phyloP scores from a whole-genome alignment of 2,888 invertebrate species.

The Euproctis similis region DNA sequence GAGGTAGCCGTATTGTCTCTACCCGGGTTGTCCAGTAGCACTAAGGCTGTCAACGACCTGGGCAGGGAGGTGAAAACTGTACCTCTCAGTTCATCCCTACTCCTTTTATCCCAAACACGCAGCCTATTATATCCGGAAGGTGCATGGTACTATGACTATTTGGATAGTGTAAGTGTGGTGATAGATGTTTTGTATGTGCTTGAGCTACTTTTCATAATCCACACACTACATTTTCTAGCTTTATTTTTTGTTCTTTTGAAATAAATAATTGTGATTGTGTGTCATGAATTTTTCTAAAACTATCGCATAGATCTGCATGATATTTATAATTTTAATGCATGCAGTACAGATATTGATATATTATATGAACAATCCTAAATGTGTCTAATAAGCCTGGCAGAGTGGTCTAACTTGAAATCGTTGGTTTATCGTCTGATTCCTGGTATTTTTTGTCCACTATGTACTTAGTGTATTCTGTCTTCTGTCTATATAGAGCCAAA shows the following conservation, averaged over 20 bases:
- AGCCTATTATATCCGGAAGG: conserved; percentile 51
- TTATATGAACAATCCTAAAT: too few species aligned
- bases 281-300: too few species aligned
- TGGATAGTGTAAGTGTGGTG: conserved; percentile 67
- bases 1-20: conserved; percentile 57
- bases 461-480: too few species aligned
- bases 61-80: conserved; percentile 53
- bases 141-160: conserved; percentile 70
- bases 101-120: conserved; percentile 54
- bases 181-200: conserved; percentile 37
- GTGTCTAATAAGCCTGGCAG: not conserved
- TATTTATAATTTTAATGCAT: too few species aligned
- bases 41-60: conserved; percentile 46
- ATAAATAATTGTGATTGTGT: too few species aligned
- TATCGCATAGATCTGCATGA: too few species aligned
- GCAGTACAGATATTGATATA: too few species aligned
- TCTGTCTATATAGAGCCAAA: too few species aligned
- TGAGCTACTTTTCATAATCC: too few species aligned
- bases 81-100: conserved; percentile 53
- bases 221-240: too few species aligned
- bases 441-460: too few species aligned
- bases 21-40: conserved; percentile 49
- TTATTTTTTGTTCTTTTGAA: too few species aligned
- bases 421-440: not conserved
- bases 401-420: not conserved